Evolutionary conservation across 2,888 invertebrate species (phyloP).

Genomic region (Yponomeuta cagnagella): DNA sequence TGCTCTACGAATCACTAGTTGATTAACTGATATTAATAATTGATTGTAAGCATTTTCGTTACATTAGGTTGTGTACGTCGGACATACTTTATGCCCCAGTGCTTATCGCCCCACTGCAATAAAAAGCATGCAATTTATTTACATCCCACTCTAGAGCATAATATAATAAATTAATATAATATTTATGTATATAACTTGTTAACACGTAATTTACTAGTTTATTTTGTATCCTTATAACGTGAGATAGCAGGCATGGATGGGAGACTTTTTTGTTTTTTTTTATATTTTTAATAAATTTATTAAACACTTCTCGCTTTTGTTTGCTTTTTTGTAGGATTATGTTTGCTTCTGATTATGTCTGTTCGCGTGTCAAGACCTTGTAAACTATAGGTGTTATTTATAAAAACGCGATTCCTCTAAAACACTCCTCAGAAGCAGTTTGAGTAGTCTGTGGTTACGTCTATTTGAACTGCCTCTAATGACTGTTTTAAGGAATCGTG

Average conservation of each 20-base stretch:
- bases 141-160: constrained; percentile 30
- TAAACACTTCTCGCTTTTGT: constrained; percentile 52
- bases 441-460: no score
- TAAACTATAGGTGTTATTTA: no score
- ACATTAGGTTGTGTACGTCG: constrained; percentile 25
- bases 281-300: constrained; percentile 65
- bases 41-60: constrained; percentile 36
- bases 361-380: no score
- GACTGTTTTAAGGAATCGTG: no score
- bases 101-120: constrained; percentile 20
- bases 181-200: constrained; percentile 57
- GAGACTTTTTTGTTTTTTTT: constrained; percentile 53
- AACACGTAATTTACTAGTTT: constrained; percentile 50
- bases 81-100: constrained; percentile 30
- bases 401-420: no score
- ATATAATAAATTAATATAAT: constrained; percentile 34
- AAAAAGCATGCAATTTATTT: constrained; percentile 27
- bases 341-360: no score
- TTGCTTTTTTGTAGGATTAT: constrained; percentile 30
- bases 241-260: constrained; percentile 57
- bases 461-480: no score
- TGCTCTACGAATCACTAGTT: background rate
- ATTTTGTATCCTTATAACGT: constrained; percentile 53
- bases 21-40: constrained; percentile 12
- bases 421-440: no score